Conservation (phyloP, 2,113 vertebrate species). For the Okapia johnstoni region DNA sequence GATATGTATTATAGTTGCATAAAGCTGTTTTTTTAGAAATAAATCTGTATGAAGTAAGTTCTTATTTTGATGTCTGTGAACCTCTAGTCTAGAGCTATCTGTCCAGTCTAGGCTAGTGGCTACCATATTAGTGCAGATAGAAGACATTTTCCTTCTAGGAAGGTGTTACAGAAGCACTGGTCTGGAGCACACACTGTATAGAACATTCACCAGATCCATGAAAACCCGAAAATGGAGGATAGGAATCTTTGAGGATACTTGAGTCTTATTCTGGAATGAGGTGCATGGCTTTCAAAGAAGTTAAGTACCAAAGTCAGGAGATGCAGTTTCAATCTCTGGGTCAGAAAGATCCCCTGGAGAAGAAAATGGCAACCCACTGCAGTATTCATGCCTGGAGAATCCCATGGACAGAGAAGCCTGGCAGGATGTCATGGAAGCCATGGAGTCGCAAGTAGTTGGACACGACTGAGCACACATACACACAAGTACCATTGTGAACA, state of each 20-base stretch:
- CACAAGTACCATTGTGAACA: background rate
- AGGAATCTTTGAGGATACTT: background rate
- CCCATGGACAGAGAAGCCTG: background rate
- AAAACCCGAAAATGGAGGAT: background rate
- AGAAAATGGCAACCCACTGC: background rate
- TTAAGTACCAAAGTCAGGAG: background rate
- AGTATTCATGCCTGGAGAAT: background rate
- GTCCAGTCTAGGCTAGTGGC: background rate
- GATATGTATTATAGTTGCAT: background rate
- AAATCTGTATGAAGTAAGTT: background rate
- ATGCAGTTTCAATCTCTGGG: background rate
- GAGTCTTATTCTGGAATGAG: background rate
- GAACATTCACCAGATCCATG: background rate
- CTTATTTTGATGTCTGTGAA: background rate
- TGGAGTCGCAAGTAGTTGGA: background rate
- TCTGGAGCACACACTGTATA: background rate
- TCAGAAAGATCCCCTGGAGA: background rate
- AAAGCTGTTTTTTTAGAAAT: background rate
- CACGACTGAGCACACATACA: background rate
- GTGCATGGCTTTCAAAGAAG: background rate
- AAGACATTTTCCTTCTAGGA: background rate
- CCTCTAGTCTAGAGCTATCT: background rate
- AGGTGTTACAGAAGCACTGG: background rate
- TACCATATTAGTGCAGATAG: background rate
- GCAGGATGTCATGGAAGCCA: background rate